Conservation (phyloP, 1,140 invertebrate genomes). For the Zaprionus ghesquierei region DNA sequence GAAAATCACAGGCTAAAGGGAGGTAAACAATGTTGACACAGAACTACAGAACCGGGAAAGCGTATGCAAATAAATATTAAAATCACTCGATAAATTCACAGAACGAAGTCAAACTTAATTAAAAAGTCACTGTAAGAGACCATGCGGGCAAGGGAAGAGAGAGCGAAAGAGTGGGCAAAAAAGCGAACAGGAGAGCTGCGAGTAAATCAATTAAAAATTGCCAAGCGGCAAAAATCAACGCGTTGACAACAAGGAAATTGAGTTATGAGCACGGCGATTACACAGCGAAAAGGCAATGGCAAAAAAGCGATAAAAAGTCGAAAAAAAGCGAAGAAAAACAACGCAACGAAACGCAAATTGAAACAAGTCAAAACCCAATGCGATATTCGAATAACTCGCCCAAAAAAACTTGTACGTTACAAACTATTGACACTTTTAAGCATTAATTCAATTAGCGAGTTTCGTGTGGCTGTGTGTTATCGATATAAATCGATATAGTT, state of each 20-base stretch:
- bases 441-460: neutral
- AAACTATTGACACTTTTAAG: neutral
- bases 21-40: constrained; percentile 23
- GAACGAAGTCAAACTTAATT: constrained; percentile 43
- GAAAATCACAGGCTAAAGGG: neutral
- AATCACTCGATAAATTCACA: constrained; percentile 32
- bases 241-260: constrained; percentile 26
- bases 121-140: constrained; percentile 20
- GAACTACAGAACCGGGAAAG: constrained; percentile 9
- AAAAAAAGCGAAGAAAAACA: neutral
- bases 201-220: constrained; percentile 33
- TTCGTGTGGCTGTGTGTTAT: neutral
- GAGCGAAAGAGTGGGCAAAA: neutral
- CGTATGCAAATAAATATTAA: constrained; percentile 50
- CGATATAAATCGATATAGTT: no score
- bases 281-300: neutral
- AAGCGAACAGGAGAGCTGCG: neutral
- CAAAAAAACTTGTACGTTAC: neutral
- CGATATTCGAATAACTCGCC: neutral
- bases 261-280: constrained; percentile 38
- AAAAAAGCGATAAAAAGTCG: neutral
- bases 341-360: neutral
- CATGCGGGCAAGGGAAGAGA: neutral
- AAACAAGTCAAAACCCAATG: neutral
- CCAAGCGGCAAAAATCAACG: constrained; percentile 20